Conservation (phyloP, 2,888 invertebrate species). For the Volucella zonaria region DNA sequence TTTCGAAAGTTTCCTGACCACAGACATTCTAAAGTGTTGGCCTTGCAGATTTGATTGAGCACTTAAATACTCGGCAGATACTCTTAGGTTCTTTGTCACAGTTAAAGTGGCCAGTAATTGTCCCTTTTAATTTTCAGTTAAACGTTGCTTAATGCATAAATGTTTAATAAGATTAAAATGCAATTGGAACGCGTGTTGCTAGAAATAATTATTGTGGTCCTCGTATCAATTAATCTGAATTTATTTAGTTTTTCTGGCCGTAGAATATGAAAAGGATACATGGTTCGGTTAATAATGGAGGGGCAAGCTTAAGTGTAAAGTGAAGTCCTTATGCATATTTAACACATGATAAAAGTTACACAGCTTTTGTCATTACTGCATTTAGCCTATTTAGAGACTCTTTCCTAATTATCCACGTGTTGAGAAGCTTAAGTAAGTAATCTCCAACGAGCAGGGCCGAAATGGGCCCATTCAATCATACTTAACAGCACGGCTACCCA, state of each 20-base stretch:
- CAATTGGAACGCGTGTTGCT: constrained; percentile 47
- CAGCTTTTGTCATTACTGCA: no score
- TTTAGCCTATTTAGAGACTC: no score
- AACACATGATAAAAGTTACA: not conserved
- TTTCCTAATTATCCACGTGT: no score
- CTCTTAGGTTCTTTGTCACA: not conserved
- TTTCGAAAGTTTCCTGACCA: constrained; percentile 72
- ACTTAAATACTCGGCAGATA: constrained; percentile 14
- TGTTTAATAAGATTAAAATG: constrained; percentile 66
- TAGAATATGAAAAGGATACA: constrained; percentile 44
- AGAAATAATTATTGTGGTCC: constrained; percentile 65
- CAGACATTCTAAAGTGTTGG: not conserved
- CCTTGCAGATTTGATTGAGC: constrained; percentile 2
- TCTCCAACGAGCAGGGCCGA: no score
- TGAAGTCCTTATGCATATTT: constrained; percentile 73
- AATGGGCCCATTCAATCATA: no score
- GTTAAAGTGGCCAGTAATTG: constrained; percentile 12
- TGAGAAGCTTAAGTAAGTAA: no score
- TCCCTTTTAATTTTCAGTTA: constrained; percentile 60
- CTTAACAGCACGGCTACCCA: no score
- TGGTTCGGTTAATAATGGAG: no score
- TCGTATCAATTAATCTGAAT: no score
- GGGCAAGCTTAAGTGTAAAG: no score
- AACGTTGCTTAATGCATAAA: constrained; percentile 50
- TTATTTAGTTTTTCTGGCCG: constrained; percentile 7